These are phyloP conservation scores for Amblyjoppa fuscipennis DNA, from an alignment of 2,888 invertebrate species.

Conservation along the genomic window DNA sequence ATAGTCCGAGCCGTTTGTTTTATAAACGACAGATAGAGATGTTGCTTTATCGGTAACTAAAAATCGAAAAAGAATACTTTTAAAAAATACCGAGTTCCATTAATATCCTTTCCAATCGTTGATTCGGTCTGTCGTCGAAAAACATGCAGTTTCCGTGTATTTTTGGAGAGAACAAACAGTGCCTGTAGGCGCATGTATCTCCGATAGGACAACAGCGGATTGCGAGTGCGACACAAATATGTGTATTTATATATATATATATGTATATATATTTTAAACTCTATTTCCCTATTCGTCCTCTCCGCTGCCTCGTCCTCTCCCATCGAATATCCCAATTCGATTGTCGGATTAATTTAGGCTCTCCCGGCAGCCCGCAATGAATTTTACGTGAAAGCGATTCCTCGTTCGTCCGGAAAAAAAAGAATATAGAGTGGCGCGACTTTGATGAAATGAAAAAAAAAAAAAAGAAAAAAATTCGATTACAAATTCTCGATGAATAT, in stretches of 20 bases:
- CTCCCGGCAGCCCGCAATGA: conserved; percentile 55
- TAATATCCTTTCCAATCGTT: neutral
- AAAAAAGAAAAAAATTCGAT: neutral
- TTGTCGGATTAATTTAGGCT: conserved; percentile 62
- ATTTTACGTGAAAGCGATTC: conserved; percentile 64
- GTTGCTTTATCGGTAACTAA: neutral
- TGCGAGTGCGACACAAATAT: conserved; percentile 17
- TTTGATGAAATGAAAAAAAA: neutral
- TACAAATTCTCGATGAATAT: too few relatives aligned
- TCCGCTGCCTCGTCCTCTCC: neutral
- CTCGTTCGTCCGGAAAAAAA: conserved; percentile 36
- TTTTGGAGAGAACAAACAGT: conserved; percentile 8
- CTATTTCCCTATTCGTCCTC: neutral
- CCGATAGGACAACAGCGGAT: conserved; percentile 28
- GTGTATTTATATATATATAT: neutral
- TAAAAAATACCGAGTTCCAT: neutral
- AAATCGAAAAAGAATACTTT: neutral
- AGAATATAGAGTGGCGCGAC: conserved; percentile 15
- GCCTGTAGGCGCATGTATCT: neutral
- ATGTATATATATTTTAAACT: neutral
- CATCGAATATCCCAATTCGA: conserved; percentile 49
- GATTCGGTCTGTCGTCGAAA: neutral
- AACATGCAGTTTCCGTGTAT: conserved; percentile 6
- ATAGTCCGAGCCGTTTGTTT: neutral
- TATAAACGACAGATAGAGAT: neutral